These are phyloP conservation scores for Melanargia galathea DNA, from an alignment of 2,888 invertebrate genomes.

Conservation along the genomic window DNA sequence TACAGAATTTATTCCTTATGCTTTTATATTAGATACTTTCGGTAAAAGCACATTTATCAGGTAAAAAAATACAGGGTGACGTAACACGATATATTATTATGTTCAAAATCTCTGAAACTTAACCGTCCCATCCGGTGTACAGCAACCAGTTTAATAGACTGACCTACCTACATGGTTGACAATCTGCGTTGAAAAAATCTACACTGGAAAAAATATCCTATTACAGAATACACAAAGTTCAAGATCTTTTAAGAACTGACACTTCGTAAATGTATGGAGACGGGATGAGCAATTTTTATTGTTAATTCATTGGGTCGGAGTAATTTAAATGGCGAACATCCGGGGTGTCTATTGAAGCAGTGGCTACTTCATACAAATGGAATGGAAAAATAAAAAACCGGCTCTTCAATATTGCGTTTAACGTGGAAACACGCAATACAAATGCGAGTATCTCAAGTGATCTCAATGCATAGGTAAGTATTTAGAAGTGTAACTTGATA, in stretches of 20 bases:
- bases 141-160: conserved; percentile 74
- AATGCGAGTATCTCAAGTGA: conserved; percentile 13
- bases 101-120: conserved; percentile 72
- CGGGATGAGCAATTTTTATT: conserved; percentile 79
- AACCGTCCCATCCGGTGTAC: conserved; percentile 71
- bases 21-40: too few species aligned
- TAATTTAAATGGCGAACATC: conserved; percentile 79
- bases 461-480: background rate
- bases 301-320: conserved; percentile 78
- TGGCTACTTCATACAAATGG: conserved; percentile 56
- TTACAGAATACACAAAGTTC: conserved; percentile 40
- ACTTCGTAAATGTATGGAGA: conserved; percentile 44
- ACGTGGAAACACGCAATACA: conserved; percentile 52
- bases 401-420: conserved; percentile 42
- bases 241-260: background rate
- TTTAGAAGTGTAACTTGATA: background rate
- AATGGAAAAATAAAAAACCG: conserved; percentile 61
- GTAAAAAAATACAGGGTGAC: conserved; percentile 51
- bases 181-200: conserved; percentile 50
- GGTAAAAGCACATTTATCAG: background rate
- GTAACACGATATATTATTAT: conserved; percentile 66
- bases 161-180: conserved; percentile 75
- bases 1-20: too few species aligned
- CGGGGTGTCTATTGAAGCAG: conserved; percentile 74
- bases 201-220: conserved; percentile 36